A percentile compares a stretch with the other conserved stretches of the same genome.
Evolutionary conservation across 2,888 invertebrate species (phyloP).

Genomic region (Drosophila limbata): DNA sequence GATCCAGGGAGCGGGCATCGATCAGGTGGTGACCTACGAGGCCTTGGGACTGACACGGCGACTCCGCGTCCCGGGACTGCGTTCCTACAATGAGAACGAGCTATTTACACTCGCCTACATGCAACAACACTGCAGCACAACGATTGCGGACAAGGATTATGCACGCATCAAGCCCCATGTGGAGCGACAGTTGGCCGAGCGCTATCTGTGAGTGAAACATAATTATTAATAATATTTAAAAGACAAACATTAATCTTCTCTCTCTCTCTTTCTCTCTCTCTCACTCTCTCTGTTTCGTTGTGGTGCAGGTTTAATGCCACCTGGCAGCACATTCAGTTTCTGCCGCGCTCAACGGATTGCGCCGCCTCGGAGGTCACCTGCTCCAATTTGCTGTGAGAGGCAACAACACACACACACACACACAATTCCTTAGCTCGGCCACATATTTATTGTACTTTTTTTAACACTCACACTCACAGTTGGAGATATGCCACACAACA

Average conservation of each 20-base stretch:
- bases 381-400: conserved; percentile 80
- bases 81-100: conserved; percentile 83
- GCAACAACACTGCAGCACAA: conserved; percentile 85
- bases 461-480: conserved; percentile 33
- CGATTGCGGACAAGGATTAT: conserved; percentile 83
- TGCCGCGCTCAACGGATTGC: conserved; percentile 82
- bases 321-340: conserved; percentile 84
- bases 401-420: conserved; percentile 15
- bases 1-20: conserved; percentile 81
- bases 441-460: conserved; percentile 74
- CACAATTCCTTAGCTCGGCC: conserved; percentile 56
- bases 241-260: neutral
- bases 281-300: conserved; percentile 22
- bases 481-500: conserved; percentile 31
- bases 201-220: conserved; percentile 79
- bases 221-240: conserved; percentile 1
- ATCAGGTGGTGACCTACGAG: conserved; percentile 81
- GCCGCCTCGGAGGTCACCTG: conserved; percentile 76
- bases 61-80: conserved; percentile 82
- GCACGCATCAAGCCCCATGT: conserved; percentile 84
- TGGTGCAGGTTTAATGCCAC: conserved; percentile 83
- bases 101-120: conserved; percentile 84
- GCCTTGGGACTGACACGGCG: conserved; percentile 78
- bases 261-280: conserved; percentile 1
- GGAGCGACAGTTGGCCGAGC: conserved; percentile 83